Evolutionary conservation across 2,888 invertebrate genomes (phyloP).

Genomic region (Idaea straminata): DNA sequence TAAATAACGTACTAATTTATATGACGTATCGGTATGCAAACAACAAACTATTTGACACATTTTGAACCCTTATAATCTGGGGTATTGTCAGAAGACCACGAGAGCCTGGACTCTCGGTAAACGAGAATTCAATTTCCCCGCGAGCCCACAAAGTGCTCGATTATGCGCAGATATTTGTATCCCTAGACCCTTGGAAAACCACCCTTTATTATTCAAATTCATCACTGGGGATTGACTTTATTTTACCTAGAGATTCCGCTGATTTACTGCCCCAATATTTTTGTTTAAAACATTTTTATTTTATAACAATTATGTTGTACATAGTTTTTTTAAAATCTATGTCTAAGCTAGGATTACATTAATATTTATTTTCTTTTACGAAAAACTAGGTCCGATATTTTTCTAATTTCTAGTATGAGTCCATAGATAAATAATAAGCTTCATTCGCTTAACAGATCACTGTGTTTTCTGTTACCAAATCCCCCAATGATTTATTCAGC

Average conservation of each 20-base stretch:
- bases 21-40: slow-evolving; percentile 14
- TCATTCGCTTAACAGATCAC: background rate
- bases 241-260: slow-evolving; percentile 35
- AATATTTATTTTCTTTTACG: background rate
- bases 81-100: slow-evolving; percentile 17
- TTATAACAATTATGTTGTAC: background rate
- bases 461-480: background rate
- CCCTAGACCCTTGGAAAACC: slow-evolving; percentile 47
- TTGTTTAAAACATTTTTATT: slow-evolving; percentile 13
- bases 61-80: slow-evolving; percentile 25
- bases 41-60: slow-evolving; percentile 19
- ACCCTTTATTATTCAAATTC: slow-evolving; percentile 61
- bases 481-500: slow-evolving; percentile 4
- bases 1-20: background rate
- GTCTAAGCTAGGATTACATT: background rate
- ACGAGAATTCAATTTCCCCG: slow-evolving; percentile 51
- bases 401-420: background rate
- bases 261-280: slow-evolving; percentile 24
- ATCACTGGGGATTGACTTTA: slow-evolving; percentile 50
- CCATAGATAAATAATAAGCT: background rate
- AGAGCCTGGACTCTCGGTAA: slow-evolving; percentile 28
- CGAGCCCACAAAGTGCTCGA: slow-evolving; percentile 48
- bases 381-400: background rate
- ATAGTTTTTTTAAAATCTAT: background rate
- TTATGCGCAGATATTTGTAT: slow-evolving; percentile 61